These are phyloP conservation scores for Zoanthus sociatus DNA, from an alignment of 92 coral and sea anemone species.

Conservation along the genomic window DNA sequence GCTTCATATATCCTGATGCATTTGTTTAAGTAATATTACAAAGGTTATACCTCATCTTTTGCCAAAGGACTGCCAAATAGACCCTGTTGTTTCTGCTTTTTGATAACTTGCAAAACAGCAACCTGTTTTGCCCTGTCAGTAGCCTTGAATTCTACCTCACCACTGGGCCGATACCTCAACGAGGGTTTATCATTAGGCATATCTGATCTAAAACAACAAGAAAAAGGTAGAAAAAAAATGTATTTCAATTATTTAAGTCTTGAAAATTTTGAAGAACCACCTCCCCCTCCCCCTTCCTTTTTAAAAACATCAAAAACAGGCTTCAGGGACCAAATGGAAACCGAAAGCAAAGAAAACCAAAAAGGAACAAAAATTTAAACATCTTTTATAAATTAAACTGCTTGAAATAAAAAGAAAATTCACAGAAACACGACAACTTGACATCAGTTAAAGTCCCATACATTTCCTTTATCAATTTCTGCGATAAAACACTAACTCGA, in stretches of 20 bases:
- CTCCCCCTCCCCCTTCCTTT: no score
- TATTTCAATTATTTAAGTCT: no score
- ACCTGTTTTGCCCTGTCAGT: background rate
- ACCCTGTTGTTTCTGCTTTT: conserved; percentile 1
- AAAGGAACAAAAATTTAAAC: no score
- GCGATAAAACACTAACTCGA: background rate
- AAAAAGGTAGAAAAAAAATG: no score
- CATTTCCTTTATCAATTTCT: conserved; percentile 15
- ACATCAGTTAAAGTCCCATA: conserved; percentile 26
- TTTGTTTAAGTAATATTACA: background rate
- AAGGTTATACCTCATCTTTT: background rate
- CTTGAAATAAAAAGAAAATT: background rate
- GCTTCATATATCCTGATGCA: background rate
- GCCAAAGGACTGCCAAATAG: background rate
- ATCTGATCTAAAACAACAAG: no score
- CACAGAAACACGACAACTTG: background rate
- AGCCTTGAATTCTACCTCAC: background rate
- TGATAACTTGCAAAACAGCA: background rate
- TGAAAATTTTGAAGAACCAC: no score
- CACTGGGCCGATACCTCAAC: background rate
- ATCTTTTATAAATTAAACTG: no score
- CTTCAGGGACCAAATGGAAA: no score
- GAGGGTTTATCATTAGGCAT: background rate
- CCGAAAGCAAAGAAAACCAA: no score
- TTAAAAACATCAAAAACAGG: no score